Conservation (phyloP, 2,797 vertebrate species). For the Sparidentex hasta region DNA sequence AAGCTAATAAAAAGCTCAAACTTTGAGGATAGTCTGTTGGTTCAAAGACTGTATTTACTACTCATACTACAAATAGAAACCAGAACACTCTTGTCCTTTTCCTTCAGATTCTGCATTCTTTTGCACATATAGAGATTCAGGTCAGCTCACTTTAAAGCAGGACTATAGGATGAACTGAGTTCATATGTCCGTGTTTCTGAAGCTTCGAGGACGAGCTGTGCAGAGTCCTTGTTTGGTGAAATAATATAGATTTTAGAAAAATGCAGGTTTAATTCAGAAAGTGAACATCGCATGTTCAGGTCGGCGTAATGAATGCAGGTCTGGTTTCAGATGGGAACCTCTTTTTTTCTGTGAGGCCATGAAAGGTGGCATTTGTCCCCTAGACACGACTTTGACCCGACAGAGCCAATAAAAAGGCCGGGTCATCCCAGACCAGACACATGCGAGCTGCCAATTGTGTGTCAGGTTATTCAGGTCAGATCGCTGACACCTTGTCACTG, state of each 20-base stretch:
- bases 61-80: no score
- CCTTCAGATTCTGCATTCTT: no score
- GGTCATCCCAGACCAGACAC: conserved; percentile 48
- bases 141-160: background rate
- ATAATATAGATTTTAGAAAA: background rate
- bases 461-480: conserved; percentile 60
- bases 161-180: background rate
- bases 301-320: conserved; percentile 3
- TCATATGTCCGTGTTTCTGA: background rate
- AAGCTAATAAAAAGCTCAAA: no score
- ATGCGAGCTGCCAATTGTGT: conserved; percentile 62
- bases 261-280: background rate
- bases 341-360: conserved; percentile 37
- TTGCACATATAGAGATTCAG: no score
- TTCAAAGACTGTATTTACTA: no score
- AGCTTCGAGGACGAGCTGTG: background rate
- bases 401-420: conserved; percentile 53
- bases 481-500: conserved; percentile 54
- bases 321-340: conserved; percentile 5
- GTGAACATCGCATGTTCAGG: conserved; percentile 25
- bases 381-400: conserved; percentile 65
- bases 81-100: no score
- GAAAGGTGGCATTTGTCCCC: conserved; percentile 66
- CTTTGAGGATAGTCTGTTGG: no score
- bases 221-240: background rate